Evolutionary conservation across 2,797 vertebrate genomes (phyloP).

Genomic region (Monodelphis domestica): DNA sequence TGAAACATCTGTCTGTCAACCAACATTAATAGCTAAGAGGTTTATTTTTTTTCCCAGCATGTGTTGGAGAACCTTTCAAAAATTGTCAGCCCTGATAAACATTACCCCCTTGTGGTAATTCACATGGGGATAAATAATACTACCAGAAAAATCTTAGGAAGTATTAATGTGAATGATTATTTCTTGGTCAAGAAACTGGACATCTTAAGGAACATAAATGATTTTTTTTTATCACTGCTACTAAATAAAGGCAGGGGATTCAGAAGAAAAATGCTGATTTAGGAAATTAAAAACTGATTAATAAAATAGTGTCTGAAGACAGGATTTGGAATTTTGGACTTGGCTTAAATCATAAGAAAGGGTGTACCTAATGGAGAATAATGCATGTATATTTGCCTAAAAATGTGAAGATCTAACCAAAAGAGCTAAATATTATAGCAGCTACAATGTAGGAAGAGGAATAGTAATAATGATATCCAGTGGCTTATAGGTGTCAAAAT

Average conservation of each 20-base stretch:
- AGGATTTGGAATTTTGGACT: not conserved
- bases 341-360: not conserved
- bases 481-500: not conserved
- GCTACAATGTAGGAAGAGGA: not conserved
- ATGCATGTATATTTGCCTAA: not conserved
- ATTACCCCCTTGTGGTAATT: not conserved
- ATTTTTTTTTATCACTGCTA: not conserved
- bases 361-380: not conserved
- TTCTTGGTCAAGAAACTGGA: not conserved
- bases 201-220: not conserved
- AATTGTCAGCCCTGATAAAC: not conserved
- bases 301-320: not conserved
- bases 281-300: not conserved
- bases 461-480: not conserved
- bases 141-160: not conserved
- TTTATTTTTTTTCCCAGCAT: not conserved
- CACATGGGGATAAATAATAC: not conserved
- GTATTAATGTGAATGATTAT: not conserved
- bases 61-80: not conserved
- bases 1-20: not conserved
- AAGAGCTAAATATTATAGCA: not conserved
- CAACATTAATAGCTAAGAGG: not conserved
- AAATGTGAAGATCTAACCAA: not conserved
- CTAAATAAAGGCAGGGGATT: not conserved
- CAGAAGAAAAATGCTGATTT: not conserved